These are phyloP conservation scores for Pseudochaenichthys georgianus DNA, from an alignment of 2,797 vertebrate species.

Conservation along the genomic window DNA sequence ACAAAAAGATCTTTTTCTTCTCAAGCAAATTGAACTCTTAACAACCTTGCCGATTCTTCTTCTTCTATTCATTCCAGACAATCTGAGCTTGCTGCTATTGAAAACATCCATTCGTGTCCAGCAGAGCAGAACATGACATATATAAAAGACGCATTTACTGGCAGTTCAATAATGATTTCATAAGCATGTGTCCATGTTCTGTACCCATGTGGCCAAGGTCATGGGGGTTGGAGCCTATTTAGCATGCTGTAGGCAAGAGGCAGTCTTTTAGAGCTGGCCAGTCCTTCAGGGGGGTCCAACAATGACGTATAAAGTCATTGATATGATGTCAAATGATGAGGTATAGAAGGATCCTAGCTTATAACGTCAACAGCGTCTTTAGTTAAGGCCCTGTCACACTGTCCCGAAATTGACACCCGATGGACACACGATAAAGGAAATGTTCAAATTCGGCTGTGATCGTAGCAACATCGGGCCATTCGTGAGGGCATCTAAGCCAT, in stretches of 20 bases:
- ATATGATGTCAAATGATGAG: background rate
- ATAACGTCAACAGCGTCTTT: background rate
- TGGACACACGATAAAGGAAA: too few relatives aligned
- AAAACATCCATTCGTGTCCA: background rate
- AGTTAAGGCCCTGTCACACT: too few relatives aligned
- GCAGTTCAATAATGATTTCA: constrained; percentile 22
- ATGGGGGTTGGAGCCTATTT: background rate
- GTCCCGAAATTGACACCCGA: too few relatives aligned
- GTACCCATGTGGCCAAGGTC: constrained; percentile 20
- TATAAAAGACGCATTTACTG: background rate
- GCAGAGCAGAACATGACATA: background rate
- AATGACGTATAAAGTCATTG: background rate
- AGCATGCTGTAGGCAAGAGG: background rate
- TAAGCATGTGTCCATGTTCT: background rate
- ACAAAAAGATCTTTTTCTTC: constrained; percentile 12
- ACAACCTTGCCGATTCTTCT: background rate
- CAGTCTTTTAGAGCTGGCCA: background rate
- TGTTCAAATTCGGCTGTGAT: too few relatives aligned
- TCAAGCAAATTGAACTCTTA: background rate
- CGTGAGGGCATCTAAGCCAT: too few relatives aligned
- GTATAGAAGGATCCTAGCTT: background rate
- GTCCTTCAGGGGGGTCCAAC: background rate
- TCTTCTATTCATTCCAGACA: background rate
- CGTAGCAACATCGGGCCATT: too few relatives aligned
- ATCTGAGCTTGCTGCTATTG: background rate